Evolutionary conservation across 2,888 invertebrate species (phyloP), one percentile per base, ranked within the genome.

Genomic region (Pachliopta kotzebuea): DNA sequence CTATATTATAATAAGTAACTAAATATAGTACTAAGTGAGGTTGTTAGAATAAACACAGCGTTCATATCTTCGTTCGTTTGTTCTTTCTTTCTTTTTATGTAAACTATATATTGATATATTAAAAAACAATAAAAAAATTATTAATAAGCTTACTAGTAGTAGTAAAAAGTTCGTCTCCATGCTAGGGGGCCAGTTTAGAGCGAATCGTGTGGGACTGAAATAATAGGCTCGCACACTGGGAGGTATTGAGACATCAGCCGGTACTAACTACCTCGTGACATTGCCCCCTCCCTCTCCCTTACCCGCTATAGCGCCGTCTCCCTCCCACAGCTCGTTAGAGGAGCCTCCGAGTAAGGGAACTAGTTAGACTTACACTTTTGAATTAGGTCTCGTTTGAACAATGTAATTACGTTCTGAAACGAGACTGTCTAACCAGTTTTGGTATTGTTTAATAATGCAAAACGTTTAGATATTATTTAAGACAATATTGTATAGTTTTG

Each of bases 241-340:
- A 90, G 92, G 92, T 86, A 92, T 92, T 92, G 91, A 92, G 92
- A 92, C 92, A 91, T 92, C 92, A 91, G 85, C 70, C 79, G 74
- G 84, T 83, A 86, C 85, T 86, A 86, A 76, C 76, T 75, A 73
- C 76, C 72, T 77, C 77, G 74, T 74, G 76, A 76, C 72, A 68
- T 73, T 59, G 68, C 62, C 62, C n/a, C 63, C 60, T 31, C 64
- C 66, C 66, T 61, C 63, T 60, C 55, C 62, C 50, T 61, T 58
- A 70, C 68, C 63, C 69, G 63, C 69, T 68, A 52, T 52, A 14
- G 55, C 70, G 8, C 50, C 37, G 66, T 63, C 56, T 17, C 50
- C 67, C 66, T 60, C 65, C 60, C 69, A 62, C 67, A 63, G 63
- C 70, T 72, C 72, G 74, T 75, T 75, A 75, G 65, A 62, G 63